Evolutionary conservation across 35 echinoderm and acorn worm genomes (phyloP), one percentile per base, ranked within the genome.

Genomic region (Eucidaris tribuloides): DNA sequence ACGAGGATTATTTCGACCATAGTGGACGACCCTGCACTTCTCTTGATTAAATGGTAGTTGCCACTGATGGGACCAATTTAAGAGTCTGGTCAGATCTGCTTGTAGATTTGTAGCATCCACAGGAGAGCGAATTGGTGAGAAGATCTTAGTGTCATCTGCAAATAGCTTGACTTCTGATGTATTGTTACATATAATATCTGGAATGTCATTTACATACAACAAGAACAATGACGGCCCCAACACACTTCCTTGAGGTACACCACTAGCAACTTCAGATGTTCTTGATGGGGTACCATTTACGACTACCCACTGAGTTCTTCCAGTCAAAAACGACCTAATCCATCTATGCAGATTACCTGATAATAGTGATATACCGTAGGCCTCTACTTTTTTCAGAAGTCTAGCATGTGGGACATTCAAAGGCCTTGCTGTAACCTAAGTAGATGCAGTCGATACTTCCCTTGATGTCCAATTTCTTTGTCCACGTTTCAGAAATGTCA

Each of bases 11-110:
- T 29, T 63, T 63, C 59, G 6, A 63, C 59, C 59, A 63, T 63
- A 63, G 59, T 63, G 59, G 59, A 63, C 28, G 59, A 63, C 59
- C 59, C 28, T 63, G 23, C 59, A 63, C 59, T 63, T 63, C 59
- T 63, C 59, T 63, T 63, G 59, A 63, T 63, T 63, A 63, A 63
- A 63, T 63, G 59, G 59, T 63, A 63, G 59, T 63, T 63, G 59
- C 59, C 59, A 63, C 59, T 9, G 59, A 19, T 9, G 59, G 59
- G 59, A 63, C 59, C 59, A 63, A 14, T 63, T 24, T 24, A 63
- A 63, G 59, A 63, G 59, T 63, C 59, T 63, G 11, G 59, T 29
- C 59, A 63, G 59, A 63, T 63, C 59, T 11, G 59, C 59, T 63
- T 63, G 59, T 63, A 63, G 6, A 63, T 63, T 63, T 63, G 11